A percentile compares a stretch with the other conserved stretches of the same genome.
Evolutionary conservation across 2,888 invertebrate genomes (phyloP).

Genomic region (Callyntrura guangdongensis): DNA sequence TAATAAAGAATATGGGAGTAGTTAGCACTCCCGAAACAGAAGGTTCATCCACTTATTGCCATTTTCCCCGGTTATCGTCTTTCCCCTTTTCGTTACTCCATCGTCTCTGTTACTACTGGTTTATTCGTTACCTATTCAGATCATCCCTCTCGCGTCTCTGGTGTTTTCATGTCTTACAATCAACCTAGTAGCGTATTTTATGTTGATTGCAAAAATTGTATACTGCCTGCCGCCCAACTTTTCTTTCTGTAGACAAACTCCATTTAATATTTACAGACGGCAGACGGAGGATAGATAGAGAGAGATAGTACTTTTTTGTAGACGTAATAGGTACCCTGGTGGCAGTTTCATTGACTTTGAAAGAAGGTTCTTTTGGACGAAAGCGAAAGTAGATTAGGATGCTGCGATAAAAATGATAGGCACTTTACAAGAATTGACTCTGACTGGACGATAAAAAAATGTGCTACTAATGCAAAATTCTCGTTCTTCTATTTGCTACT

Average conservation of each 20-base stretch:
- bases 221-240: not conserved
- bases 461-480: not conserved
- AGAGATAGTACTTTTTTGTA: too few relatives aligned
- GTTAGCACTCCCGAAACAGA: slow-evolving; percentile 54
- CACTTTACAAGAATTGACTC: not conserved
- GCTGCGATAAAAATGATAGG: not conserved
- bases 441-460: not conserved
- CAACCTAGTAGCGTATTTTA: slow-evolving; percentile 24
- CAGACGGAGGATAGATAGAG: too few relatives aligned
- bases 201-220: slow-evolving; percentile 49
- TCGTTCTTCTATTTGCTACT: too few relatives aligned
- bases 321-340: too few relatives aligned
- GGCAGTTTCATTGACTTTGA: too few relatives aligned
- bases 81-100: not conserved
- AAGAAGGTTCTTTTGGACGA: too few relatives aligned
- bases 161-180: slow-evolving; percentile 2
- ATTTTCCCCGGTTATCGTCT: slow-evolving; percentile 3
- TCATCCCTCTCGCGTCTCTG: not conserved
- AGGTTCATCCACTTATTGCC: slow-evolving; percentile 46
- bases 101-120: not conserved
- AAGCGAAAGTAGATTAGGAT: slow-evolving; percentile 1
- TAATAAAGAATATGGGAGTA: slow-evolving; percentile 58
- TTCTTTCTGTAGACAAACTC: not conserved
- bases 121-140: too few relatives aligned
- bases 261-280: not conserved